A percentile compares a stretch with the other conserved stretches of the same genome.
Conservation (phyloP, 92 coral and sea anemone genomes). For the Heliopora coerulea region DNA sequence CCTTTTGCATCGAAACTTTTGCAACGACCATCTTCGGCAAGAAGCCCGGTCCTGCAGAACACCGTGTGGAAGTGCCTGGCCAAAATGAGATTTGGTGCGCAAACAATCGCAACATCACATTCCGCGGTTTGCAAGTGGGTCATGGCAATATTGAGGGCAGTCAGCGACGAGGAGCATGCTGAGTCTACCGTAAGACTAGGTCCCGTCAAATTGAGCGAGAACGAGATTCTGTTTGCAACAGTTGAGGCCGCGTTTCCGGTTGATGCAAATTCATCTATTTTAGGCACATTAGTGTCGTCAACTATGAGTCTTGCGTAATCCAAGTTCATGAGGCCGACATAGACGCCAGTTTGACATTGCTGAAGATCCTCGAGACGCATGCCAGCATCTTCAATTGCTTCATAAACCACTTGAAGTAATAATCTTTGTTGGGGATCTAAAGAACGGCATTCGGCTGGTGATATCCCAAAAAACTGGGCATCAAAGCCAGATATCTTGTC, state of each 20-base stretch:
- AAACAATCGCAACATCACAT: constrained; percentile 80
- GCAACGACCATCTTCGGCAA: constrained; percentile 89
- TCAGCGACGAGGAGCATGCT: constrained; percentile 83
- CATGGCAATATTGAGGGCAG: constrained; percentile 69
- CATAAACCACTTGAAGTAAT: constrained; percentile 69
- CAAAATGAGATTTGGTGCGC: constrained; percentile 68
- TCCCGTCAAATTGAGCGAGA: constrained; percentile 70
- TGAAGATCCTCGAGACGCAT: constrained; percentile 73
- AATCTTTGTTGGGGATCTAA: constrained; percentile 86
- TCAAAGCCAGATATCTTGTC: constrained; percentile 69
- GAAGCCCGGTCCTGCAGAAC: constrained; percentile 61
- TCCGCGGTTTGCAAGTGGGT: constrained; percentile 49
- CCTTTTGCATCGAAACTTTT: constrained; percentile 80
- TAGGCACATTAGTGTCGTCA: constrained; percentile 38
- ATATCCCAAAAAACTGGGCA: constrained; percentile 66
- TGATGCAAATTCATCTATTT: constrained; percentile 72
- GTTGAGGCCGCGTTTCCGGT: constrained; percentile 64
- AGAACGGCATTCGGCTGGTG: constrained; percentile 67
- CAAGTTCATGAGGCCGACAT: constrained; percentile 71
- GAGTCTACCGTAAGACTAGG: constrained; percentile 85
- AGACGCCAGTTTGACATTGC: constrained; percentile 69
- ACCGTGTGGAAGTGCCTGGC: constrained; percentile 46
- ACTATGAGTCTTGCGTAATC: constrained; percentile 51
- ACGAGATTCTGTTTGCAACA: constrained; percentile 72
- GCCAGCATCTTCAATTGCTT: constrained; percentile 85